phyloP scores from a whole-genome alignment of 2,888 invertebrate species.

The Noctua comes region DNA sequence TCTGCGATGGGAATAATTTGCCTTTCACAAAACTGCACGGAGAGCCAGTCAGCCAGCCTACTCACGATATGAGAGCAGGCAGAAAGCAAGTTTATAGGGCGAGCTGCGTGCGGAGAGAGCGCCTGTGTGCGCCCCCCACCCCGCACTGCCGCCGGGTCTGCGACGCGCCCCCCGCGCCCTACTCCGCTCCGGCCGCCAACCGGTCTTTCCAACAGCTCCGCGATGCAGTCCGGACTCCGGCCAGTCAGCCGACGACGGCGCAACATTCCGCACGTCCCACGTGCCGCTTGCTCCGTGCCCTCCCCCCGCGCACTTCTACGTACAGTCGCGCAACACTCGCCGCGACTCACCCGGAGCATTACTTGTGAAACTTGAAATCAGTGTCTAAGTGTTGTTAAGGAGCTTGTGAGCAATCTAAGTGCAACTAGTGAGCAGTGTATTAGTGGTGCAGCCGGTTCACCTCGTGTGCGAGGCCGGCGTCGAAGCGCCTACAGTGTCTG shows the following conservation, averaged over 20 bases:
- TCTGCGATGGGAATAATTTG: conserved; percentile 74
- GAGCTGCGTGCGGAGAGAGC: conserved; percentile 76
- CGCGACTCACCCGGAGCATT: conserved; percentile 57
- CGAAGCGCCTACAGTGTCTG: conserved; percentile 66
- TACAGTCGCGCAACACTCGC: conserved; percentile 71
- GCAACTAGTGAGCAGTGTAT: conserved; percentile 70
- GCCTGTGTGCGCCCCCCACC: conserved; percentile 48
- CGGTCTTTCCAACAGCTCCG: conserved; percentile 68
- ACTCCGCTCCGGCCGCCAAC: conserved; percentile 60
- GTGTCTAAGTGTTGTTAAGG: conserved; percentile 60
- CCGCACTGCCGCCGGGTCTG: conserved; percentile 34
- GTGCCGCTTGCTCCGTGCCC: conserved; percentile 20
- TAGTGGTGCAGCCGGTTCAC: conserved; percentile 77
- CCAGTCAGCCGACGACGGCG: conserved; percentile 78
- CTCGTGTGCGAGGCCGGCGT: conserved; percentile 79
- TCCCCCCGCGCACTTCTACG: conserved; percentile 72
- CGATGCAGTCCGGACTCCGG: conserved; percentile 70
- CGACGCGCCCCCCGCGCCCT: conserved; percentile 60
- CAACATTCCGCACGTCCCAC: conserved; percentile 27
- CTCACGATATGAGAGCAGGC: conserved; percentile 81
- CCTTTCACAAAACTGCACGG: conserved; percentile 85
- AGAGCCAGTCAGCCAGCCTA: conserved; percentile 75
- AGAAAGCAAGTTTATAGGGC: conserved; percentile 86
- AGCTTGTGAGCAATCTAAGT: conserved; percentile 55
- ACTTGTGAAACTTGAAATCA: conserved; percentile 70